A percentile compares a stretch with the other conserved stretches of the same genome.
Conservation (phyloP, 2,113 vertebrate species). For the Psephotus haematonotus region DNA sequence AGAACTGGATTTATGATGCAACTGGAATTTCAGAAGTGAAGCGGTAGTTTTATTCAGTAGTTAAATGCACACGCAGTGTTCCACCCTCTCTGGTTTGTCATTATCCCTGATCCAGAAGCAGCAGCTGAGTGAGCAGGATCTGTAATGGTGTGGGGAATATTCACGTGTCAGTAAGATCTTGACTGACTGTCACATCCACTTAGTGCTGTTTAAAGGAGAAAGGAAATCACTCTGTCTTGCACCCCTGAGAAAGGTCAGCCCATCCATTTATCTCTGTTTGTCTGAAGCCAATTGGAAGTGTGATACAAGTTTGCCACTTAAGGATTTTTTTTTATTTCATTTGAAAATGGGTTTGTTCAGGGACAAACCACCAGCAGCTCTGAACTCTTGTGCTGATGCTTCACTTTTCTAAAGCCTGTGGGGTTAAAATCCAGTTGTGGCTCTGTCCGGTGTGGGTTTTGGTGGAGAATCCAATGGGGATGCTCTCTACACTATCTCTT, state of each 20-base stretch:
- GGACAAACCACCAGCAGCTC: neutral
- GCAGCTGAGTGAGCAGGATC: neutral
- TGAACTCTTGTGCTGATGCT: neutral
- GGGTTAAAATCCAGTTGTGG: neutral
- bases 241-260: neutral
- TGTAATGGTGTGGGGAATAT: neutral
- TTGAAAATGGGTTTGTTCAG: neutral
- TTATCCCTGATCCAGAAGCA: neutral
- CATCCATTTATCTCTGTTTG: neutral
- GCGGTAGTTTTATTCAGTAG: neutral
- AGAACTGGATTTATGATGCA: neutral
- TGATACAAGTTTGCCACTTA: neutral
- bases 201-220: neutral
- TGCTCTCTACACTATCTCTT: neutral
- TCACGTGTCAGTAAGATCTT: neutral
- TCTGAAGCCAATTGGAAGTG: neutral
- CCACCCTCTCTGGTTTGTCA: neutral
- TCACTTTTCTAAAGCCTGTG: neutral
- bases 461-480: neutral
- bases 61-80: neutral
- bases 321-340: neutral
- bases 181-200: slow-evolving; percentile 10
- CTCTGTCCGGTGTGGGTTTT: neutral
- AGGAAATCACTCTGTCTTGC: neutral
- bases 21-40: neutral